Conservation (phyloP, 2,888 invertebrate species). For the Xylophagus ater region DNA sequence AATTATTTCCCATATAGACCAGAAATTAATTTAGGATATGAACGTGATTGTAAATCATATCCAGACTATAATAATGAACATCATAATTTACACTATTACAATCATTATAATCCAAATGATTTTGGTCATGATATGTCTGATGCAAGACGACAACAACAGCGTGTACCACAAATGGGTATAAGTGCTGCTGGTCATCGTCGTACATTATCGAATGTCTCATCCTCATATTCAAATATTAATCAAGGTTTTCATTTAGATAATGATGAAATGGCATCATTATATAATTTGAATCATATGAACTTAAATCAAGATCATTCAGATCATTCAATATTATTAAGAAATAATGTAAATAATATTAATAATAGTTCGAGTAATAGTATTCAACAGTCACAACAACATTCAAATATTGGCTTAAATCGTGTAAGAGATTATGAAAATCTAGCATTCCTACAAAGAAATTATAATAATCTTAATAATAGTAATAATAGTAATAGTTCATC, state of each 20-base stretch:
- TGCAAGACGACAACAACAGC: slow-evolving; percentile 21
- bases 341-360: neutral
- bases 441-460: no score
- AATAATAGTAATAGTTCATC: slow-evolving; percentile 15
- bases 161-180: slow-evolving; percentile 39
- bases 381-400: neutral
- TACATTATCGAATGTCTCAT: slow-evolving; percentile 65
- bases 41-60: slow-evolving; percentile 38
- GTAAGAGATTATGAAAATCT: slow-evolving; percentile 31
- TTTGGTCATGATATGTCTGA: slow-evolving; percentile 35
- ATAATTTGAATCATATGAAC: slow-evolving; percentile 30
- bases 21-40: slow-evolving; percentile 32
- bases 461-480: no score
- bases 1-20: slow-evolving; percentile 38
- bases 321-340: slow-evolving; percentile 2
- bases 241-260: slow-evolving; percentile 52
- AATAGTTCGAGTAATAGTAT: neutral
- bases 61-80: slow-evolving; percentile 37
- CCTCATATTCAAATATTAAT: slow-evolving; percentile 47
- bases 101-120: slow-evolving; percentile 28
- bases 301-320: slow-evolving; percentile 12
- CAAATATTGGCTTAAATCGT: slow-evolving; percentile 21
- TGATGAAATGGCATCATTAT: slow-evolving; percentile 38
- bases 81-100: slow-evolving; percentile 6
- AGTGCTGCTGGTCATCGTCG: slow-evolving; percentile 51